A percentile compares a stretch with the other conserved stretches of the same genome.
phyloP scores from a whole-genome alignment of 2,888 invertebrate genomes.

The Seira sanloemensis region DNA sequence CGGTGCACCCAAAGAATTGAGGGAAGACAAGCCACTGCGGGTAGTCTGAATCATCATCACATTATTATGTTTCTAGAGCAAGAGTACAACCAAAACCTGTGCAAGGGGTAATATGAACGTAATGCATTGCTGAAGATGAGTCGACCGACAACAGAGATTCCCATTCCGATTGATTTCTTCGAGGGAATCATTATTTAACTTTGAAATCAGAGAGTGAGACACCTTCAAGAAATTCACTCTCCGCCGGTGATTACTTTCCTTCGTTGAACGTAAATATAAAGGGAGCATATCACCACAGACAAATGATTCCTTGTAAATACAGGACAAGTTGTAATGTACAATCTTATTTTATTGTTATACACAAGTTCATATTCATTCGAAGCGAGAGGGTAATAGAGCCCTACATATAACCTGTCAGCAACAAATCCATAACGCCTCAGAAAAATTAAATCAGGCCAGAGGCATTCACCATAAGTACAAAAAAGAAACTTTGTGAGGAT shows the following conservation, averaged over 20 bases:
- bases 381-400: background rate
- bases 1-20: background rate
- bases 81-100: no score
- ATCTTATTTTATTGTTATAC: no score
- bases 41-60: constrained; percentile 31
- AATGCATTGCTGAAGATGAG: constrained; percentile 17
- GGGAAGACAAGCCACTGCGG: constrained; percentile 46
- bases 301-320: background rate
- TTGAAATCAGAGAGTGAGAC: background rate
- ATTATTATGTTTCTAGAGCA: constrained; percentile 46
- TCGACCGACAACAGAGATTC: background rate
- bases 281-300: background rate
- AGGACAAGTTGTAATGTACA: no score
- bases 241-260: no score
- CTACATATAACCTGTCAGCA: constrained; percentile 49
- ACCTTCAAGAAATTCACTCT: background rate
- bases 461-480: constrained; percentile 44
- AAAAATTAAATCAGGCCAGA: constrained; percentile 57
- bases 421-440: constrained; percentile 59
- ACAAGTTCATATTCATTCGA: no score
- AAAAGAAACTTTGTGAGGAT: constrained; percentile 39
- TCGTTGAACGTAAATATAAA: no score
- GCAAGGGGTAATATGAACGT: background rate
- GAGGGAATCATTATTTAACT: constrained; percentile 44
- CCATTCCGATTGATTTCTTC: constrained; percentile 47